Conservation (phyloP, 2,113 vertebrate genomes). For the Hippocampus barbouri region DNA sequence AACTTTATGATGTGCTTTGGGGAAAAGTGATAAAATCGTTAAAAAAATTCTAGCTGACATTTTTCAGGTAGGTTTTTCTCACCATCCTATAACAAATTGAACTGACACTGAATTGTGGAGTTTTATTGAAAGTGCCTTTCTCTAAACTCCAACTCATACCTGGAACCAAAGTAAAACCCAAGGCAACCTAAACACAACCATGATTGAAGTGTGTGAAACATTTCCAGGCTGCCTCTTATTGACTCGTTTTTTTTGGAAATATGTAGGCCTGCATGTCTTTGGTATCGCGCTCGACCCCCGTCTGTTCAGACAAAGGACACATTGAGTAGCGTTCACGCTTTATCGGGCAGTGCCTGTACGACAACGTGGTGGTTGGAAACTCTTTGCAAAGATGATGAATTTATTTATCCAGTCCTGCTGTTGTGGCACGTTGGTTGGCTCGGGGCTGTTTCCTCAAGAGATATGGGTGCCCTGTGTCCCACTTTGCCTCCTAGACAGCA, state of each 20-base stretch:
- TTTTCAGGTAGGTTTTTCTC: neutral
- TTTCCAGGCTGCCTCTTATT: conserved; percentile 18
- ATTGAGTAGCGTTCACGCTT: conserved; percentile 55
- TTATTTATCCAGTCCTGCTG: conserved; percentile 3
- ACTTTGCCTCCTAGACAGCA: conserved; percentile 25
- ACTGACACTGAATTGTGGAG: neutral
- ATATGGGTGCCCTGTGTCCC: conserved; percentile 17
- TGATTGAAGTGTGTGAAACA: conserved; percentile 14
- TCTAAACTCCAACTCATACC: neutral
- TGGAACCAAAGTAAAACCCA: neutral
- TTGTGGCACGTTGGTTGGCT: neutral
- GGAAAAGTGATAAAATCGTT: neutral
- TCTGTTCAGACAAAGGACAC: conserved; percentile 63
- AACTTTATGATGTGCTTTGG: neutral
- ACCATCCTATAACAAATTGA: neutral
- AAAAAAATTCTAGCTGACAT: too few relatives aligned
- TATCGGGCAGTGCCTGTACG: conserved; percentile 42
- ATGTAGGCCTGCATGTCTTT: conserved; percentile 43
- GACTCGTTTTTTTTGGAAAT: conserved; percentile 30
- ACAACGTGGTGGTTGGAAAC: conserved; percentile 42
- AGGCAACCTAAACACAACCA: neutral
- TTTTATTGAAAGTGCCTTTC: neutral
- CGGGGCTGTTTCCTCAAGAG: conserved; percentile 19
- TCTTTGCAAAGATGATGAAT: conserved; percentile 11
- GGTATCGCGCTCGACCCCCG: conserved; percentile 44